A percentile compares a stretch with the other conserved stretches of the same genome.
phyloP scores from a whole-genome alignment of 2,888 invertebrate species.

The Phymatocera aterrima region DNA sequence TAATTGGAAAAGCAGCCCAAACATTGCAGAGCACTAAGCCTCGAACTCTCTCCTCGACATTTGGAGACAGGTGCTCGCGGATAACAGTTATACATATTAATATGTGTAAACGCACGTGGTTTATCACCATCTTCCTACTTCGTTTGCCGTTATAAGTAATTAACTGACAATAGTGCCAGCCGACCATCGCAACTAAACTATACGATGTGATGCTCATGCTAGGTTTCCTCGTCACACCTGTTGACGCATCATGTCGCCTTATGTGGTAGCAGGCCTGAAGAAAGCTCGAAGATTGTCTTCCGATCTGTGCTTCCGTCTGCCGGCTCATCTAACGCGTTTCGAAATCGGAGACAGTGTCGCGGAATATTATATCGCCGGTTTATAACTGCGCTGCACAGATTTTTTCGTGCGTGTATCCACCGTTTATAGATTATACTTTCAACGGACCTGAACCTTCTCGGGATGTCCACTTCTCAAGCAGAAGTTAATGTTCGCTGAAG shows the following conservation, averaged over 20 bases:
- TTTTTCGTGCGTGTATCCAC: conserved; percentile 32
- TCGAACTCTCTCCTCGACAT: not conserved
- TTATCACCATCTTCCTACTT: not conserved
- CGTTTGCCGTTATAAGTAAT: not conserved
- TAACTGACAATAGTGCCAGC: not conserved
- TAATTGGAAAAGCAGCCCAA: conserved; percentile 19
- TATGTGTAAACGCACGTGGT: not conserved
- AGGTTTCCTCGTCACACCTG: conserved; percentile 9
- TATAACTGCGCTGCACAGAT: conserved; percentile 4
- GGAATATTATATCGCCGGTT: conserved; percentile 3
- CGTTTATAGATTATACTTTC: not conserved
- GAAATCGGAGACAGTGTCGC: conserved; percentile 24
- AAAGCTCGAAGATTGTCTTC: not conserved
- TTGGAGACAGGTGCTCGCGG: not conserved
- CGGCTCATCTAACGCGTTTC: conserved; percentile 10
- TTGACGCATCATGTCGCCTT: not conserved
- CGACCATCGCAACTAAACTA: not conserved
- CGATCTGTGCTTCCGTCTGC: conserved; percentile 40
- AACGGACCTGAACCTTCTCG: not conserved
- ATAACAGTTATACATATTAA: not conserved
- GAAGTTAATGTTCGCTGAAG: conserved; percentile 31
- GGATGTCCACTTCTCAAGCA: conserved; percentile 36
- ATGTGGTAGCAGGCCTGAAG: not conserved
- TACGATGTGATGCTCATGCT: not conserved
- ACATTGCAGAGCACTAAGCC: not conserved